Evolutionary conservation across 1,140 invertebrate genomes (phyloP).

Genomic region (Atta texana): DNA sequence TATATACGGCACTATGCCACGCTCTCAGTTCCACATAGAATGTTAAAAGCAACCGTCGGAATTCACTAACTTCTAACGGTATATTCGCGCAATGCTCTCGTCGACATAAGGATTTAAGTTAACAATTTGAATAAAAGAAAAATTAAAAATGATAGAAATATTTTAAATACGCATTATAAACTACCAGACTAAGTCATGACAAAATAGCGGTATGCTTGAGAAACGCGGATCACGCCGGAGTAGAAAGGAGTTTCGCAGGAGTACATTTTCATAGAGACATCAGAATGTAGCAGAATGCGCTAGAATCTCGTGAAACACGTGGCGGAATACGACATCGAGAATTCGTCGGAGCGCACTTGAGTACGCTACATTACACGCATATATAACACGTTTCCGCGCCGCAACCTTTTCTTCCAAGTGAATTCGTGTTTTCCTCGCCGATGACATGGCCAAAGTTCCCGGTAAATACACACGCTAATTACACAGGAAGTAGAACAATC

Average conservation of each 20-base stretch:
- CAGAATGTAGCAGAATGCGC: not conserved
- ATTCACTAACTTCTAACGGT: slow-evolving; percentile 47
- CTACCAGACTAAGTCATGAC: not conserved
- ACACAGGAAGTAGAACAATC: slow-evolving; percentile 14
- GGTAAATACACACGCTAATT: slow-evolving; percentile 29
- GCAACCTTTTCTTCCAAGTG: not conserved
- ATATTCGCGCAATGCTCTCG: not conserved
- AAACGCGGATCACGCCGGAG: not conserved
- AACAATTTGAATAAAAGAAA: not conserved
- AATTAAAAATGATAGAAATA: not conserved
- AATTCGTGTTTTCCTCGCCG: not conserved
- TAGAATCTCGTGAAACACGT: not conserved
- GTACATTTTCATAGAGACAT: not conserved
- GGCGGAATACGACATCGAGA: not conserved
- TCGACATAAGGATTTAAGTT: slow-evolving; percentile 18
- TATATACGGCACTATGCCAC: slow-evolving; percentile 33
- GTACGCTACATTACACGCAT: slow-evolving; percentile 2
- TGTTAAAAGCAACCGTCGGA: slow-evolving; percentile 47
- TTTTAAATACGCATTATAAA: slow-evolving; percentile 8
- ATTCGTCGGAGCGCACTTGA: not conserved
- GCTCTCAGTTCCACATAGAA: slow-evolving; percentile 33
- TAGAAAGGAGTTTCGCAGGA: not conserved
- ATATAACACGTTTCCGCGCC: not conserved
- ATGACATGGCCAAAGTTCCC: not conserved
- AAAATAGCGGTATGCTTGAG: not conserved